These are phyloP conservation scores for Caenorhabditis doughertyi DNA, from an alignment of 2,888 invertebrate genomes.

Conservation along the genomic window DNA sequence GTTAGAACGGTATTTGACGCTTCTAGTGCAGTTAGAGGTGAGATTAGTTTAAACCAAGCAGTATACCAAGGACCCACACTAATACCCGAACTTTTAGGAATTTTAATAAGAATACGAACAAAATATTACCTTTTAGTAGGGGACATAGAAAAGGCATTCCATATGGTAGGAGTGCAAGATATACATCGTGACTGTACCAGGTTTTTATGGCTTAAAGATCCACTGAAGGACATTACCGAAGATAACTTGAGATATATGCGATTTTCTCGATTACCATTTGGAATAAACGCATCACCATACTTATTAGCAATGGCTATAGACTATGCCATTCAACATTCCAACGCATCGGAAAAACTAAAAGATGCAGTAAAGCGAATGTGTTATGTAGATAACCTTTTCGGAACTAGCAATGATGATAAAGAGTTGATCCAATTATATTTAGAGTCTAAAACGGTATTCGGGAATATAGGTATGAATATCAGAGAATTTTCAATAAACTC, in stretches of 20 bases:
- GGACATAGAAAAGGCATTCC: background rate
- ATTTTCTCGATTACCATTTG: background rate
- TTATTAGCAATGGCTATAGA: conserved; percentile 1
- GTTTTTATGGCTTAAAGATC: background rate
- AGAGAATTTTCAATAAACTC: conserved; percentile 7
- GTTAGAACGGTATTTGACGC: too few species aligned
- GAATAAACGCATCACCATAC: conserved; percentile 4
- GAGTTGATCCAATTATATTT: background rate
- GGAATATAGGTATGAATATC: background rate
- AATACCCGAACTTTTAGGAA: background rate
- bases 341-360: background rate
- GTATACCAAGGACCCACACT: background rate
- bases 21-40: too few species aligned
- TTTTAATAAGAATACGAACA: background rate
- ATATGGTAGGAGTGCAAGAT: conserved; percentile 6
- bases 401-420: background rate
- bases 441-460: background rate
- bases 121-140: background rate
- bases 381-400: background rate
- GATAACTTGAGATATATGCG: background rate
- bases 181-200: background rate
- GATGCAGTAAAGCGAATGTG: conserved; percentile 1
- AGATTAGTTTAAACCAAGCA: background rate
- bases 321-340: background rate
- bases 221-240: background rate